Percentiles rank a stretch among this genome's conserved stretches.
Evolutionary conservation across 2,113 vertebrate species (phyloP).

Genomic region (pig (Sus scrofa)): DNA sequence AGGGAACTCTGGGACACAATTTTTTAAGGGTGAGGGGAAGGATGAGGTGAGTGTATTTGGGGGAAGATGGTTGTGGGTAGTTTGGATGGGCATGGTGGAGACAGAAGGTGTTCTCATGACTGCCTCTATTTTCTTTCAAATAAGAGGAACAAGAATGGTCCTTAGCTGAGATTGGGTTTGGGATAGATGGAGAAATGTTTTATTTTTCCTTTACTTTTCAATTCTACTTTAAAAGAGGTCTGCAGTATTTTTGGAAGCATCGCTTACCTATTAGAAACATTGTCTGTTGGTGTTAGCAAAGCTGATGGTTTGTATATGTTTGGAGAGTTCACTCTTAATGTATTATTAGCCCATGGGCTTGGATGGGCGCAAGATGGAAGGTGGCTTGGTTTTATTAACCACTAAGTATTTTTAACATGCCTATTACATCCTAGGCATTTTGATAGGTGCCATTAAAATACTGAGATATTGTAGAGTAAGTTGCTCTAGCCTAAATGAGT

Average conservation of each 20-base stretch:
- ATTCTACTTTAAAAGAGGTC: not conserved
- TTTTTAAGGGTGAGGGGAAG: not conserved
- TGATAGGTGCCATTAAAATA: not conserved
- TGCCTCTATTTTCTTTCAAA: not conserved
- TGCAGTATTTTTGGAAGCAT: slow-evolving; percentile 34
- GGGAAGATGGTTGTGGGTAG: not conserved
- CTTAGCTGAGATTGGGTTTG: not conserved
- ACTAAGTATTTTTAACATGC: not conserved
- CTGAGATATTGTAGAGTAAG: not conserved
- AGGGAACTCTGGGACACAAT: not conserved
- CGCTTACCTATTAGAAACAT: not conserved
- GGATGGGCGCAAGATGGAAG: not conserved
- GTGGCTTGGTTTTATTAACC: not conserved
- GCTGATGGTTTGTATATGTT: not conserved
- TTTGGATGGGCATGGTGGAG: not conserved
- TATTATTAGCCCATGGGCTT: not conserved
- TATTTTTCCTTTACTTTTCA: slow-evolving; percentile 23
- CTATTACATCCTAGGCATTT: not conserved
- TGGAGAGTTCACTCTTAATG: not conserved
- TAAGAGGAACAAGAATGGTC: not conserved
- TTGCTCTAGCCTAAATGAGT: not conserved
- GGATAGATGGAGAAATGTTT: not conserved
- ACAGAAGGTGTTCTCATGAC: not conserved
- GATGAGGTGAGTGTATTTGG: not conserved
- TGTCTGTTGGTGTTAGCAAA: not conserved